Percentiles rank a stretch among this genome's conserved stretches.
Evolutionary conservation across 1,140 invertebrate species (phyloP).

Genomic region (Apocrypta bakeri): DNA sequence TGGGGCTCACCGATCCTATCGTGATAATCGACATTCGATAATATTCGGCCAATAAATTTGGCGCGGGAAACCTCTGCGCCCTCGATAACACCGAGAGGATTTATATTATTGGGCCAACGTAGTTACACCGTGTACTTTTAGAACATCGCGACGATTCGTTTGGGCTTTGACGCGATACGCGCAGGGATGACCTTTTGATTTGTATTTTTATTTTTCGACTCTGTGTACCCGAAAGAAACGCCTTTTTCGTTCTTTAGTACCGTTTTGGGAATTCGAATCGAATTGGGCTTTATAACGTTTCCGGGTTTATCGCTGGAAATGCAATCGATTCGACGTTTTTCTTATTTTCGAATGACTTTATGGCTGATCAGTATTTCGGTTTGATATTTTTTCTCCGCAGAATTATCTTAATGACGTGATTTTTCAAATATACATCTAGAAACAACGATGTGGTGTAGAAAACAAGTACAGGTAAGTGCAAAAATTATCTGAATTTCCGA

Average conservation of each 20-base stretch:
- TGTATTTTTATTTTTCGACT: slow-evolving; percentile 9
- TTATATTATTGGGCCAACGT: slow-evolving; percentile 30
- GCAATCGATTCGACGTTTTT: too few species aligned
- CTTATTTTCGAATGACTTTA: slow-evolving; percentile 28
- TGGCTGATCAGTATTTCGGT: background rate
- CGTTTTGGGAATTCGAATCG: slow-evolving; percentile 29
- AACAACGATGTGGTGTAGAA: background rate
- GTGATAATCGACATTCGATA: slow-evolving; percentile 52
- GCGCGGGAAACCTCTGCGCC: background rate
- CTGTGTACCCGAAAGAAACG: background rate
- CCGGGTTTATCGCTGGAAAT: slow-evolving; percentile 11
- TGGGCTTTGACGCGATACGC: slow-evolving; percentile 28
- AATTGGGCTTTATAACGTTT: background rate
- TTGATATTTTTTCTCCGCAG: background rate
- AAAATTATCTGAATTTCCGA: background rate
- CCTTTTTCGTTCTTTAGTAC: slow-evolving; percentile 20
- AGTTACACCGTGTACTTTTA: background rate
- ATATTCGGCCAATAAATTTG: slow-evolving; percentile 49
- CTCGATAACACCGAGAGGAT: slow-evolving; percentile 45
- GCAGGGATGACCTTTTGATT: slow-evolving; percentile 16
- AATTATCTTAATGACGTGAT: too few species aligned
- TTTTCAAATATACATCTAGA: too few species aligned
- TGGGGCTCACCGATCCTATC: slow-evolving; percentile 45
- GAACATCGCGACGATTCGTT: slow-evolving; percentile 15
- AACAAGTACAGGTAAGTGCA: background rate